Percentiles rank a stretch among this genome's conserved stretches.
These are phyloP conservation scores for Uloborus diversus DNA, from an alignment of 1,140 invertebrate species.

Conservation along the genomic window DNA sequence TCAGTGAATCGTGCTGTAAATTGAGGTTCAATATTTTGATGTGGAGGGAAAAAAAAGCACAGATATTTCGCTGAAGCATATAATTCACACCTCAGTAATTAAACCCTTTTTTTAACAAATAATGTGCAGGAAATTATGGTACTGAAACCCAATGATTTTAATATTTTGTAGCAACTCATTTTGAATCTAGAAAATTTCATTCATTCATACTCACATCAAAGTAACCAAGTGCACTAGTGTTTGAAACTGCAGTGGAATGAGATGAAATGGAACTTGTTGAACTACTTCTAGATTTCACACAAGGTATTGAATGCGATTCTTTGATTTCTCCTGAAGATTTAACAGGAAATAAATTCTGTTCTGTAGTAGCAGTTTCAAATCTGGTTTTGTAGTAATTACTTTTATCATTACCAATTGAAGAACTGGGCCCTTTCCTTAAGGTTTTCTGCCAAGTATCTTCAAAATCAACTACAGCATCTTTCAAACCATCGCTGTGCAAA, in stretches of 20 bases:
- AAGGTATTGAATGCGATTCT: not conserved
- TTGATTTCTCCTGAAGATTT: not conserved
- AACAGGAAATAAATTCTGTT: not conserved
- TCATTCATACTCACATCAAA: slow-evolving; percentile 21
- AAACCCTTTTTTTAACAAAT: too few relatives aligned
- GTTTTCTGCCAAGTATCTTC: slow-evolving; percentile 72
- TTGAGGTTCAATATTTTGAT: too few relatives aligned
- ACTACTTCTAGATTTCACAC: slow-evolving; percentile 42
- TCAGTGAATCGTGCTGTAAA: too few relatives aligned
- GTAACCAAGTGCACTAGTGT: not conserved
- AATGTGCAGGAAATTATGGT: too few relatives aligned
- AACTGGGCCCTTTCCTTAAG: slow-evolving; percentile 32
- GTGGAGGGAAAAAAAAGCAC: too few relatives aligned
- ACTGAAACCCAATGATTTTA: too few relatives aligned
- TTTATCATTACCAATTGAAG: slow-evolving; percentile 3
- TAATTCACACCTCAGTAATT: too few relatives aligned
- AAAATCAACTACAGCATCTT: slow-evolving; percentile 78
- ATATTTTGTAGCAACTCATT: too few relatives aligned
- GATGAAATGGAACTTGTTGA: slow-evolving; percentile 58
- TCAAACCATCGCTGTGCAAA: slow-evolving; percentile 62
- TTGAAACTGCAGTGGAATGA: slow-evolving; percentile 53
- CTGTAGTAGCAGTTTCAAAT: not conserved
- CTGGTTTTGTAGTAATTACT: not conserved
- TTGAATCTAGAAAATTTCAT: too few relatives aligned
- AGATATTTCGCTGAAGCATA: too few relatives aligned